Base-by-base conservation (phyloP, 1,140 invertebrate species). In the Drosophila tropicalis region DNA sequence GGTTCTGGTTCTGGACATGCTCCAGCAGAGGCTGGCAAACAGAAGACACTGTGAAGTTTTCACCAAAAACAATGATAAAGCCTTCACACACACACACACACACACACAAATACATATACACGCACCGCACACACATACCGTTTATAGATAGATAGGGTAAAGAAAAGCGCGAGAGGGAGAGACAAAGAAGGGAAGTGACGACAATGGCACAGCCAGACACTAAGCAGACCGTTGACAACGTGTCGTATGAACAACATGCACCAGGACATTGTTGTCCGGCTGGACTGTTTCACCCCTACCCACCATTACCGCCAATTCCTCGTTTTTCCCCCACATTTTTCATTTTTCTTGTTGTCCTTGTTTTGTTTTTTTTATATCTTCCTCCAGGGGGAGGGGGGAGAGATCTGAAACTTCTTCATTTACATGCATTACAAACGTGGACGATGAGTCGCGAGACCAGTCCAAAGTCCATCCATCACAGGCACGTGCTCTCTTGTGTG, bases 141-240 rank as follows among this genome's bases (percentile, higher is more conserved):
- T 29, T 29, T 29, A 29, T 29, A 29, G 29, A 29, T 29, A 29
- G 25, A 29, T 29, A 29, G 5, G 29, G 29, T 29, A 1, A 29
- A 29, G 29, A 29, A 29, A 29, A 29, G 29, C 29, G 29, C 29
- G 29, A 5, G 29, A 5, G 29, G 6, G 29, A 29, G 29, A 29
- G 29, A 29, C 2, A 17, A 9, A 2, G 41, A 10, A 12, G 3
- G 17, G 9, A 25, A 19, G n/a, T 12, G n/a, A 19, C 15, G 56
- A 58, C 56, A 58, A 58, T 58, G 56, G 56, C 56, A 58, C 56
- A 58, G 56, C 56, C 56, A 58, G 56, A 58, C 56, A 36, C 56
- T 58, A 58, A 58, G 56, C 56, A 58, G 56, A 58, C 56, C 56
- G 56, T 58, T 58, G 56, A 58, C 56, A 58, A 58, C 56, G 56